Evolutionary conservation across 2,113 vertebrate genomes (phyloP).

Genomic region (Uropsilus gracilis): DNA sequence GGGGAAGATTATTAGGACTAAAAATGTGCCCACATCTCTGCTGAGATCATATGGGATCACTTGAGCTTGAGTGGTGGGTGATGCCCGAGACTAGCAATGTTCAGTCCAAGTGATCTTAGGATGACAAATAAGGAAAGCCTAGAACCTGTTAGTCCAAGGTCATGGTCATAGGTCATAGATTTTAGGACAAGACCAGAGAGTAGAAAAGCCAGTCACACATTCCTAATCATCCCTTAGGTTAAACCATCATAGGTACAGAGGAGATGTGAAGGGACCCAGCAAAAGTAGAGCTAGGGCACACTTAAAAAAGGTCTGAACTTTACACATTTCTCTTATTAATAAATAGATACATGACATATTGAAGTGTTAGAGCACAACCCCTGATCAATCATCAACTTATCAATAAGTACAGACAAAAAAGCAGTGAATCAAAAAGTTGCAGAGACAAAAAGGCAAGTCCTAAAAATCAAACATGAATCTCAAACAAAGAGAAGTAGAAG

Average conservation of each 20-base stretch:
- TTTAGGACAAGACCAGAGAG: not conserved
- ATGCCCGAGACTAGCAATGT: not conserved
- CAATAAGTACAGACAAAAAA: not conserved
- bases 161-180: not conserved
- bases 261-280: not conserved
- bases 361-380: not conserved
- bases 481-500: not conserved
- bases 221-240: not conserved
- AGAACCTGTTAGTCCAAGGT: not conserved
- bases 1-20: not conserved
- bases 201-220: not conserved
- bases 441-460: not conserved
- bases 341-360: not conserved
- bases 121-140: not conserved
- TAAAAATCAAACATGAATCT: conserved; percentile 1
- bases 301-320: too few relatives aligned
- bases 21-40: not conserved
- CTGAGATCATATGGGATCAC: not conserved
- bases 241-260: not conserved
- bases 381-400: not conserved
- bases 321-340: not conserved
- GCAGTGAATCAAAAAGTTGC: not conserved
- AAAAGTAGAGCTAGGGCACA: not conserved
- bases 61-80: not conserved
- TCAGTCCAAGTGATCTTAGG: not conserved